Evolutionary conservation across 2,888 invertebrate species (phyloP).

Genomic region (Caenorhabditis sp.): DNA sequence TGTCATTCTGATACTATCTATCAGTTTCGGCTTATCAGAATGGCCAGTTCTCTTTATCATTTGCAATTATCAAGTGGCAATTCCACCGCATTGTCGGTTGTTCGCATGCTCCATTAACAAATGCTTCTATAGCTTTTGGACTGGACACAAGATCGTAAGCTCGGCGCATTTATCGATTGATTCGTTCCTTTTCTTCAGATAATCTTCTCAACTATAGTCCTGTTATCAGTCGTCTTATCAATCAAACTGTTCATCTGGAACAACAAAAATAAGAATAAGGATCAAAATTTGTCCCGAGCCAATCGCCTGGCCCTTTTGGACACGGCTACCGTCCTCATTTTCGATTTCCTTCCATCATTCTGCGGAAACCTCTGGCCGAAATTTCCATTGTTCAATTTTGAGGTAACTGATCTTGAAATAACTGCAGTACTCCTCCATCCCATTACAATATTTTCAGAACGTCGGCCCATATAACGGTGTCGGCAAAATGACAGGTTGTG

Average conservation of each 20-base stretch:
- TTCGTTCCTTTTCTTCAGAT: constrained; percentile 1
- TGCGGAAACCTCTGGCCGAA: constrained; percentile 1
- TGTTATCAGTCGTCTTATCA: not conserved
- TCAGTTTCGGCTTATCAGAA: not conserved
- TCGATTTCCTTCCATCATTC: constrained; percentile 10
- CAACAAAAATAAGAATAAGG: not conserved
- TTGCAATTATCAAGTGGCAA: not conserved
- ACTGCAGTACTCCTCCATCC: too few species aligned
- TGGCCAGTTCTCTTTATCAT: not conserved
- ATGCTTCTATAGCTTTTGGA: constrained; percentile 18
- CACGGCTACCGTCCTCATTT: not conserved
- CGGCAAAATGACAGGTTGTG: not conserved
- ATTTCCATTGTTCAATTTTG: not conserved
- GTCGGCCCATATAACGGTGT: constrained; percentile 2
- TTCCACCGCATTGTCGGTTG: not conserved
- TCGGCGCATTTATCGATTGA: too few species aligned
- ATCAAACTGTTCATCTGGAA: not conserved
- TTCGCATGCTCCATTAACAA: constrained; percentile 8
- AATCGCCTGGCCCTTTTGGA: constrained; percentile 1
- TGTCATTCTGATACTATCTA: not conserved
- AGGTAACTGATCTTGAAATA: not conserved
- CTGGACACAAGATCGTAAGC: not conserved
- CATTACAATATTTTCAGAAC: not conserved
- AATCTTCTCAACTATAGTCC: not conserved
- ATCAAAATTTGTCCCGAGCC: constrained; percentile 1